Percentiles rank a stretch among this genome's conserved stretches.
Conservation (phyloP, 2,797 vertebrate genomes). For the Pelodytes ibericus region DNA sequence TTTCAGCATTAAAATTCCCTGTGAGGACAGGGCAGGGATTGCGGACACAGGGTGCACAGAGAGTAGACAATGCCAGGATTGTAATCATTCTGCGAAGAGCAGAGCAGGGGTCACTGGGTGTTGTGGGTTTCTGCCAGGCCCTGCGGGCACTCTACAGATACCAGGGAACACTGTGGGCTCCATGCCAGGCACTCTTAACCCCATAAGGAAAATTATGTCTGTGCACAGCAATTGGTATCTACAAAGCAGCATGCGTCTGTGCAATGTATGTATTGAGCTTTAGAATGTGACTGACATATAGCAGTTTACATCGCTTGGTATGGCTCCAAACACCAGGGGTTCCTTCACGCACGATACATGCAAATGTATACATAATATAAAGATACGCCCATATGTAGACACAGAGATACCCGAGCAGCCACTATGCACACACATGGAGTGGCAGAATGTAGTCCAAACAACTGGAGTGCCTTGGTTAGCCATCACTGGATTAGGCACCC, state of each 20-base stretch:
- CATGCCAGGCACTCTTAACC: slow-evolving; percentile 1
- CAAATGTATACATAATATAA: too few relatives aligned
- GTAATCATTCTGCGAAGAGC: slow-evolving; percentile 9
- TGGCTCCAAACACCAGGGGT: too few relatives aligned
- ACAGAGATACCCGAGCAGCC: too few relatives aligned
- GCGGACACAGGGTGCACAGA: neutral
- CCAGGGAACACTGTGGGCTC: slow-evolving; percentile 2
- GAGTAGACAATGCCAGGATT: slow-evolving; percentile 39
- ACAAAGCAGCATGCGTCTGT: neutral
- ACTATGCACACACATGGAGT: too few relatives aligned
- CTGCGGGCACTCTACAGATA: slow-evolving; percentile 26
- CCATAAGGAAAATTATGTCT: neutral
- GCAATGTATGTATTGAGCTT: too few relatives aligned
- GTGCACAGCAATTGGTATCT: neutral
- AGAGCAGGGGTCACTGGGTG: slow-evolving; percentile 30
- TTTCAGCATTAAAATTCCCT: slow-evolving; percentile 27
- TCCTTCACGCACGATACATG: too few relatives aligned
- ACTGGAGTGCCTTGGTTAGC: too few relatives aligned
- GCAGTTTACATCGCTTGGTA: too few relatives aligned
- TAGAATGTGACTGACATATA: too few relatives aligned
- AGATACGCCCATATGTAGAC: too few relatives aligned
- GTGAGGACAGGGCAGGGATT: slow-evolving; percentile 2
- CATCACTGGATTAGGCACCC: too few relatives aligned
- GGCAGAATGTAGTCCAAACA: too few relatives aligned
- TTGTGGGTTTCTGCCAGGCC: slow-evolving; percentile 6